Percentiles rank a stretch among this genome's conserved stretches.
phyloP scores from a whole-genome alignment of 2,888 invertebrate genomes.

The Subacronicta megacephala region DNA sequence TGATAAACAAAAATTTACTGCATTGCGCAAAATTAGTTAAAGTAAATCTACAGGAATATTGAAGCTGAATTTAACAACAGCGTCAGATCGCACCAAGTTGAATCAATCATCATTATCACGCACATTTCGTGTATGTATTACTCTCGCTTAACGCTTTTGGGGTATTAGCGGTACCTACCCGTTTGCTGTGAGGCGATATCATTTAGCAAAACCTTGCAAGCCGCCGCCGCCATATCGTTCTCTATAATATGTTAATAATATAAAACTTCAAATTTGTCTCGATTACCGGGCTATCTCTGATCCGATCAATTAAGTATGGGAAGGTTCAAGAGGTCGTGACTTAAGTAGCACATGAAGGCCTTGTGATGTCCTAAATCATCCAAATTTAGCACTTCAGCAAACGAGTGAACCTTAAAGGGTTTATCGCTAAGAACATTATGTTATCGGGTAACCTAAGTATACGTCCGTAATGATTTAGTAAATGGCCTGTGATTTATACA shows the following conservation, averaged over 20 bases:
- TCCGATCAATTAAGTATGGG: constrained; percentile 11
- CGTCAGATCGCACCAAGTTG: constrained; percentile 17
- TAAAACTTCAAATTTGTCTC: background rate
- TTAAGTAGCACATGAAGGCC: constrained; percentile 20
- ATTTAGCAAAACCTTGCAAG: constrained; percentile 29
- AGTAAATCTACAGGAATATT: constrained; percentile 45
- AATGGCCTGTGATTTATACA: constrained; percentile 32
- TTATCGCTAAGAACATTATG: constrained; percentile 37
- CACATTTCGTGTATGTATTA: constrained; percentile 43
- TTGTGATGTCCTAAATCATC: constrained; percentile 36
- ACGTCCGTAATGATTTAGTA: constrained; percentile 20
- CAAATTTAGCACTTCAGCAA: constrained; percentile 27
- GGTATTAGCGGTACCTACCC: constrained; percentile 21
- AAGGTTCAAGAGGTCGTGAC: constrained; percentile 8
- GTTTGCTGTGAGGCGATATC: constrained; percentile 9
- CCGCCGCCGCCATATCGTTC: background rate
- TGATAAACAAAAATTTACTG: constrained; percentile 56
- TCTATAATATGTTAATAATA: constrained; percentile 10
- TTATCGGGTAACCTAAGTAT: constrained; percentile 28
- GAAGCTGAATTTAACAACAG: constrained; percentile 36
- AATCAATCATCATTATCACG: constrained; percentile 53
- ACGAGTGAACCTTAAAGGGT: constrained; percentile 32
- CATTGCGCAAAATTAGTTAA: constrained; percentile 54
- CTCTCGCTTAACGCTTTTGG: constrained; percentile 14
- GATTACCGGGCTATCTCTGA: constrained; percentile 16